Conservation (phyloP, 2,797 vertebrate genomes). For the Tangara arthus region DNA sequence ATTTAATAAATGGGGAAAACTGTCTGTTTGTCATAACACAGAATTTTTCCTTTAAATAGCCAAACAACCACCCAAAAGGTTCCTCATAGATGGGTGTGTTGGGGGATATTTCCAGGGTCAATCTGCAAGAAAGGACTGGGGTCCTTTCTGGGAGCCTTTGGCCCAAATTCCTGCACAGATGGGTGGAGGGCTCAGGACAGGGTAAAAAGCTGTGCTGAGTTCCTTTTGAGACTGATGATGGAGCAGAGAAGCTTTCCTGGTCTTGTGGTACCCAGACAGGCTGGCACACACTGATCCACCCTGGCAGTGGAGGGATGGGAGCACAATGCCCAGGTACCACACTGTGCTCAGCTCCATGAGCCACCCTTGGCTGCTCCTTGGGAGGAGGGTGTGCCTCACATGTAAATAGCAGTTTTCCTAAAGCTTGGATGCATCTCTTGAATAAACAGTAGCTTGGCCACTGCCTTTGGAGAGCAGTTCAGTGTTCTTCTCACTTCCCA, state of each 20-base stretch:
- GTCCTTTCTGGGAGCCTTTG: not conserved
- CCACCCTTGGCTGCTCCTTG: accelerated
- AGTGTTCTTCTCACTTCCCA: not conserved
- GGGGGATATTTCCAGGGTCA: not conserved
- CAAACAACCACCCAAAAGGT: conserved; percentile 43
- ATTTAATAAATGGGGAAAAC: conserved; percentile 69
- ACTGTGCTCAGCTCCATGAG: accelerated
- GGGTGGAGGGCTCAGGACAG: not conserved
- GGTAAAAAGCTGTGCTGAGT: not conserved
- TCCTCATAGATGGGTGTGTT: not conserved
- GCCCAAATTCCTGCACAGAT: not conserved
- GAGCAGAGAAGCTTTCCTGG: accelerated
- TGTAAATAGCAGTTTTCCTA: not conserved
- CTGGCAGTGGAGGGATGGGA: not conserved
- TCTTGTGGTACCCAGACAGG: not conserved
- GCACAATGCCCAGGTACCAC: not conserved
- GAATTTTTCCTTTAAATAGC: conserved; percentile 58
- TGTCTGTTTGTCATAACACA: conserved; percentile 69
- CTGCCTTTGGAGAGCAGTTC: not conserved
- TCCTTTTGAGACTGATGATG: not conserved
- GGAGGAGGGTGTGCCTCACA: not conserved
- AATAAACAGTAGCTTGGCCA: conserved; percentile 13
- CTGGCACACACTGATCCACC: not conserved
- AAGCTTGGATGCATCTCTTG: not conserved
- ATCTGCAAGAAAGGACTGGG: not conserved